Conservation (phyloP, 2,113 vertebrate species). For the Onychorhynchus coronatus region DNA sequence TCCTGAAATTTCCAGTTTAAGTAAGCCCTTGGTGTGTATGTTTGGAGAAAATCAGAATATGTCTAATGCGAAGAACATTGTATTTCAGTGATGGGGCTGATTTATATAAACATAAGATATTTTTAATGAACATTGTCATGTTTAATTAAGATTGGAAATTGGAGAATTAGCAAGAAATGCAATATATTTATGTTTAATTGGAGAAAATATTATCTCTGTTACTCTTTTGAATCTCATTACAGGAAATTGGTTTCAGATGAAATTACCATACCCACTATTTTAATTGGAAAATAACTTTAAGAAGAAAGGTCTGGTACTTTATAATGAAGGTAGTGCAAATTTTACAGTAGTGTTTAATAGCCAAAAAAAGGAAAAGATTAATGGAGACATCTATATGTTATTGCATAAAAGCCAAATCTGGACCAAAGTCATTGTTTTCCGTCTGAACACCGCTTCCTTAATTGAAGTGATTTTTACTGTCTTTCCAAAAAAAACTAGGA, state of each 20-base stretch:
- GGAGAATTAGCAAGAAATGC: not conserved
- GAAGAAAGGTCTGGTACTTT: constrained; percentile 1
- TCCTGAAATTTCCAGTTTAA: not conserved
- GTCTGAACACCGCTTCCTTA: not conserved
- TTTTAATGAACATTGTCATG: not conserved
- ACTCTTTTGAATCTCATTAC: not conserved
- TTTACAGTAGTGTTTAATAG: not conserved
- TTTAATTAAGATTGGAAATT: not conserved
- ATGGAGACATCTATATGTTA: not conserved
- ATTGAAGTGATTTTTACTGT: not conserved
- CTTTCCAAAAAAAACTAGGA: not conserved
- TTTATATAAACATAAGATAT: not conserved
- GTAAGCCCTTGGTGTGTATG: not conserved
- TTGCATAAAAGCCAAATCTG: not conserved
- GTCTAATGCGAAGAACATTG: not conserved
- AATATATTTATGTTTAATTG: not conserved
- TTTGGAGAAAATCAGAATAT: not conserved
- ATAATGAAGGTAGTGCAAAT: constrained; percentile 1
- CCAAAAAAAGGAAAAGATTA: not conserved
- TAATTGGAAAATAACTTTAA: constrained; percentile 6
- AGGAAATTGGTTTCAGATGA: not conserved
- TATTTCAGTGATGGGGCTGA: not conserved
- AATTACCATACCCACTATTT: not conserved
- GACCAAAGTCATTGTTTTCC: not conserved
- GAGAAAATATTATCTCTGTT: not conserved